A percentile compares a stretch with the other conserved stretches of the same genome.
Conservation (phyloP, 2,797 vertebrate genomes). For the Staurois parvus region DNA sequence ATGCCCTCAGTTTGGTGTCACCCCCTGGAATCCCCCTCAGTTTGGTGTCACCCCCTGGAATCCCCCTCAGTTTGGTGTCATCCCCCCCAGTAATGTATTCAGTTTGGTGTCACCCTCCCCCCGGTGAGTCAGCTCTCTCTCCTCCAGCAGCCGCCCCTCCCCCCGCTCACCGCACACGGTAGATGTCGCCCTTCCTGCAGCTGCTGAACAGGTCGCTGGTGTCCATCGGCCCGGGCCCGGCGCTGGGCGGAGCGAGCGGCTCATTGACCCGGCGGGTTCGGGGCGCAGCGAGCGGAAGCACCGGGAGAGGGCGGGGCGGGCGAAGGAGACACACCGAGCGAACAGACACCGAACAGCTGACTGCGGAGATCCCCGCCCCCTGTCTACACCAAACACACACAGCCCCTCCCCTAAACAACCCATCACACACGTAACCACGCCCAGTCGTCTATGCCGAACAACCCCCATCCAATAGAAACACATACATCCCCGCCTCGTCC, state of each 20-base stretch:
- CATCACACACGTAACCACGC: too few species aligned
- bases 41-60: not conserved
- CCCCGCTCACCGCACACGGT: conserved; percentile 87
- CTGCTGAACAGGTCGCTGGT: conserved; percentile 91
- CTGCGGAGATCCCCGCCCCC: not conserved
- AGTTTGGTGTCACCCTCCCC: too few species aligned
- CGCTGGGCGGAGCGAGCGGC: conserved; percentile 57
- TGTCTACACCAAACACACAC: too few species aligned
- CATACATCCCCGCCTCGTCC: too few species aligned
- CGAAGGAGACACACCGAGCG: not conserved
- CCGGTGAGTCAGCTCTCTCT: too few species aligned
- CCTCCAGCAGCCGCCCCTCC: not conserved
- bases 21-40: not conserved
- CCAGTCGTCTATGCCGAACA: too few species aligned
- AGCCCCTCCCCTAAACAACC: too few species aligned
- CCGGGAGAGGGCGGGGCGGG: conserved; percentile 13
- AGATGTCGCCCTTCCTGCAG: conserved; percentile 93
- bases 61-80: too few species aligned
- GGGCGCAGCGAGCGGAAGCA: conserved; percentile 39
- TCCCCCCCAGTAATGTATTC: too few species aligned
- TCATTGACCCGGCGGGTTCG: conserved; percentile 65
- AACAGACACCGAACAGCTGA: conserved; percentile 12
- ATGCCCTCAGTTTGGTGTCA: too few species aligned
- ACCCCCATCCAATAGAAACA: too few species aligned
- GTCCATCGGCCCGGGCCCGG: conserved; percentile 80